Percentiles rank a stretch among this genome's conserved stretches.
phyloP scores from a whole-genome alignment of 2,797 vertebrate species.

The Zalophus californianus region DNA sequence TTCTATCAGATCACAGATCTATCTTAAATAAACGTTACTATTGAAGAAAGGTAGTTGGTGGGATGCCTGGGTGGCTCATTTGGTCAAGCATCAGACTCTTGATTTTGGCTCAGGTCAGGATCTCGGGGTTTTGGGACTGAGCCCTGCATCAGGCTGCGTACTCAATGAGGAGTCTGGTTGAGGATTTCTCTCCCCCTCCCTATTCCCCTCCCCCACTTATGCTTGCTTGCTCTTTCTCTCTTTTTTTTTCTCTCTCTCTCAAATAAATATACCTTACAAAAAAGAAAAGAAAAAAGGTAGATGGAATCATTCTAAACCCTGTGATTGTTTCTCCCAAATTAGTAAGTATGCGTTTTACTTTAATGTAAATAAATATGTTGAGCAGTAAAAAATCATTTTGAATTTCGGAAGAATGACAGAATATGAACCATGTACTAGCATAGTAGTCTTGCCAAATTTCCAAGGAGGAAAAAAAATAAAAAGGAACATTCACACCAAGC shows the following conservation, averaged over 20 bases:
- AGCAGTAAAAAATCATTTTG: slow-evolving; percentile 4
- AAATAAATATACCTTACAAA: background rate
- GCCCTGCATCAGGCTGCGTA: background rate
- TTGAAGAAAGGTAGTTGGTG: slow-evolving; percentile 46
- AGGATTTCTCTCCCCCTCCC: background rate
- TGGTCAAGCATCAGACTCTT: background rate
- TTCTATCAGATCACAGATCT: slow-evolving; percentile 76
- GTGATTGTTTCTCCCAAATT: background rate
- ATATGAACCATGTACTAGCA: background rate
- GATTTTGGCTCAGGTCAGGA: background rate
- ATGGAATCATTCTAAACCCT: slow-evolving; percentile 18
- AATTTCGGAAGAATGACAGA: slow-evolving; percentile 52
- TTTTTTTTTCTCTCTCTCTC: background rate
- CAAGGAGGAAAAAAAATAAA: slow-evolving; percentile 28
- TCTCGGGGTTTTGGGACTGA: background rate
- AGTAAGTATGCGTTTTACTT: slow-evolving; percentile 29
- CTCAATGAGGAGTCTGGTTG: background rate
- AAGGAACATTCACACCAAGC: background rate
- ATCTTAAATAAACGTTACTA: slow-evolving; percentile 70
- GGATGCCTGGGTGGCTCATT: background rate
- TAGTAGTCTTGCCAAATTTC: slow-evolving; percentile 8
- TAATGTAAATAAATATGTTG: slow-evolving; percentile 37
- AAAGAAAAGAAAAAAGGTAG: background rate
- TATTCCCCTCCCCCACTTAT: background rate
- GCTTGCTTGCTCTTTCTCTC: background rate